Evolutionary conservation across 2,888 invertebrate species (phyloP).

Genomic region (Dione vanillae): DNA sequence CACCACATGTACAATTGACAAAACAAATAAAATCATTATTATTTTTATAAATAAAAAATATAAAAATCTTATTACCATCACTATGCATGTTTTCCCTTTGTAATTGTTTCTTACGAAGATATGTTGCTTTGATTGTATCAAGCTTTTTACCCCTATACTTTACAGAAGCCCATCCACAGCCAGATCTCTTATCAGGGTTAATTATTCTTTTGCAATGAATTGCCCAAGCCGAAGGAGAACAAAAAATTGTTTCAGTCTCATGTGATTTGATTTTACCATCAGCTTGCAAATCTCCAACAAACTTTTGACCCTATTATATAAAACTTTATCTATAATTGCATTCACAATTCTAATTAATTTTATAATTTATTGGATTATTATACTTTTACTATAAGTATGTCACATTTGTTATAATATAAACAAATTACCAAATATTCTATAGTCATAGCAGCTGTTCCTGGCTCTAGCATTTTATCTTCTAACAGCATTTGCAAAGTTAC

Average conservation of each 20-base stretch:
- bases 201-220: conserved; percentile 95
- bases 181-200: conserved; percentile 95
- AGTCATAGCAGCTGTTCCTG: conserved; percentile 93
- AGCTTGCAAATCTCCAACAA: conserved; percentile 92
- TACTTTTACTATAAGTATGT: background rate
- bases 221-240: conserved; percentile 96
- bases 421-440: conserved; percentile 92
- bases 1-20: no score
- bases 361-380: background rate
- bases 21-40: no score
- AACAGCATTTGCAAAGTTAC: conserved; percentile 94
- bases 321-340: background rate
- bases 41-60: no score
- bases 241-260: conserved; percentile 94
- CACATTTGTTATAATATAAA: background rate
- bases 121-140: conserved; percentile 94
- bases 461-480: conserved; percentile 92
- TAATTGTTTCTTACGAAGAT: conserved; percentile 88
- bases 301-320: conserved; percentile 90
- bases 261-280: conserved; percentile 95
- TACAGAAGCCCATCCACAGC: conserved; percentile 97
- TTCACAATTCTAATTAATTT: conserved; percentile 46
- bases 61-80: conserved; percentile 62
- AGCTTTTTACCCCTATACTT: conserved; percentile 94
- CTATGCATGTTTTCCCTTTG: conserved; percentile 84